Base-by-base conservation (phyloP, 2,113 vertebrate species). In the Eidolon helvum region DNA sequence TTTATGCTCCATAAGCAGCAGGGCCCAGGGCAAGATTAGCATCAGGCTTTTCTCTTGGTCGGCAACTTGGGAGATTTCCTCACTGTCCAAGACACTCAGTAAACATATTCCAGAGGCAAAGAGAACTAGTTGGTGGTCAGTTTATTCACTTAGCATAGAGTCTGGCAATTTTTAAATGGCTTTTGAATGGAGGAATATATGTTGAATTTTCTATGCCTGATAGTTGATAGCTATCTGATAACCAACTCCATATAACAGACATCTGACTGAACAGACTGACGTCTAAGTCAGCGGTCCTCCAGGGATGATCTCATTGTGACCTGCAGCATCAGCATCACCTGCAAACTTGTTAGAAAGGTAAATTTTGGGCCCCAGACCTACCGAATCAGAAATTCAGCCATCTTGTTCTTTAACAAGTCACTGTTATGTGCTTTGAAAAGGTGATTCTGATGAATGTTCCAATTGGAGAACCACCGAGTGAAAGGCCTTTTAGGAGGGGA, bases 71-170 rank as follows among this genome's bases (percentile, higher is more conserved):
- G 33, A 10, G 30, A 26, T 22, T 69, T 85, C 53, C 30, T 75
- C 33, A 15, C 24, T 4, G 9, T 43, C 55, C 48, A 72, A 57
- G 59, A 79, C 26, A 19, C n/a, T 43, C 38, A 40, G 55, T 40
- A 40, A 78, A 71, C 59, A 83, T 21, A 43, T 12, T 84, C 92
- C 50, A 35, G 48, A 94, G 12, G 75, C 48, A 50, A 85, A 55
- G 35, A 11, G 66, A 63, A 40, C 7, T 35, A 24, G 5, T 12
- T 28, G 35, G 53, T 30, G 7, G 8, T 50, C 38, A 10, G n/a
- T 55, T 24, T 88, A 59, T 75, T 48, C 78, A 45, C 88, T 33
- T 18, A 63, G 33, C 43, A 33, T 0, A 19, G 18, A 26, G 10
- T 35, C 69, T n/a, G n/a, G 59, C 30, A 55, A 57, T 61, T 80